phyloP scores from a whole-genome alignment of 2,888 invertebrate species.

The Chesias legatella region DNA sequence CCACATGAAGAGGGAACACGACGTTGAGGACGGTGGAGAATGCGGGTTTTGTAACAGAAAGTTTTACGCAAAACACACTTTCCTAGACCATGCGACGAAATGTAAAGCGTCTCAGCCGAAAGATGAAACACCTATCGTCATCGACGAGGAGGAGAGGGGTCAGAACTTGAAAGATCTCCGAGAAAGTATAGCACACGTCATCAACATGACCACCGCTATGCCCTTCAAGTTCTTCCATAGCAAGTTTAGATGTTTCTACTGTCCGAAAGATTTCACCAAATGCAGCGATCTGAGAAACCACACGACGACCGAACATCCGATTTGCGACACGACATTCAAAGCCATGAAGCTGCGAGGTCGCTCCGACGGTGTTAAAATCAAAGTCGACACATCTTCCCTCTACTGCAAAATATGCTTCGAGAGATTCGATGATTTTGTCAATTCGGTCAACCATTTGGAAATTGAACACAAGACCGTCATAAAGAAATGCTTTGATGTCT shows the following conservation, averaged over 20 bases:
- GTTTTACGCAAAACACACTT: conserved; percentile 50
- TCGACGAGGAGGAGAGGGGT: conserved; percentile 38
- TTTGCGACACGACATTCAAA: conserved; percentile 53
- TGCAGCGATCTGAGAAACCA: conserved; percentile 57
- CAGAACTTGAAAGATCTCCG: conserved; percentile 47
- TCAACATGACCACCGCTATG: conserved; percentile 61
- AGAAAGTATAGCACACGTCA: conserved; percentile 49
- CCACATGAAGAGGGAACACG: conserved; percentile 57
- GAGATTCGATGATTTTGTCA: conserved; percentile 10
- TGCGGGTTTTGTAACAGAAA: conserved; percentile 56
- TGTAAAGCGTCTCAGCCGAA: conserved; percentile 31
- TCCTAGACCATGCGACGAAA: conserved; percentile 52
- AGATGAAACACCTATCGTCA: conserved; percentile 1
- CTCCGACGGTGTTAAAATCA: conserved; percentile 52
- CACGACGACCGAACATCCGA: conserved; percentile 50
- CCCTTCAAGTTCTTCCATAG: conserved; percentile 64
- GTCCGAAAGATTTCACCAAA: conserved; percentile 54
- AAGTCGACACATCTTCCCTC: conserved; percentile 44
- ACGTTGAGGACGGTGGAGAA: conserved; percentile 34
- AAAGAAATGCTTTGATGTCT: conserved; percentile 3
- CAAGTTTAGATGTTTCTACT: conserved; percentile 64
- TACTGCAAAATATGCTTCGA: conserved; percentile 26
- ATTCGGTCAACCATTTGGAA: conserved; percentile 21
- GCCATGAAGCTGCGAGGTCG: conserved; percentile 54
- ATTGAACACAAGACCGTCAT: conserved; percentile 24